Base-by-base conservation (phyloP, 2,113 vertebrate genomes). In the Ursus arctos region DNA sequence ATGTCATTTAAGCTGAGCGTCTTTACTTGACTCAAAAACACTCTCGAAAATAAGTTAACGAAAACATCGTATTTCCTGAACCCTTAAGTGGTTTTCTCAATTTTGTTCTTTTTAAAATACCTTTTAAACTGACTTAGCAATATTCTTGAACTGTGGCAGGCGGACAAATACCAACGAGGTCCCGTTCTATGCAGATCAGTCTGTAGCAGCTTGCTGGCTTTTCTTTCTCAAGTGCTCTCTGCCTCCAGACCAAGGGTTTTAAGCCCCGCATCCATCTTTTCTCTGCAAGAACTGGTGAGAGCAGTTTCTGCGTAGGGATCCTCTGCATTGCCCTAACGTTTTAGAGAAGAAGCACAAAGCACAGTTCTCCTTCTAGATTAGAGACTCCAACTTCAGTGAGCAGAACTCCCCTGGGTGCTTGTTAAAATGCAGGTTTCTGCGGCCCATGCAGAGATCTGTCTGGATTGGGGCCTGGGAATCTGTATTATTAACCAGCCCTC, bases 111-210 rank as follows among this genome's bases (percentile, higher is more conserved):
- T 91, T 71, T 6, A 26, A 91, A 93, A 93, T 88, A 26, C 18
- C 55, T 83, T 92, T 95, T 74, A 74, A 93, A 67, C 72, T 84
- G 74, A 61, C 69, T 83, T 87, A 76, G 36, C 49, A 53, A 85
- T 80, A 31, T 65, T 93, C 69, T 40, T 40, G 72, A 90, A 90
- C 53, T 31, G 18, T 31, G 28, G 81, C 67, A 82, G 40, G 33
- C 1, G 0, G 14, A 86, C 63, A 77, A 33, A 53, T 65, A 59
- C 3, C 40, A 31, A 1, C 0, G 4, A 16, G 8, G 36, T 69
- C 71, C 91, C 36, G n/a, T 49, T 84, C 36, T 90, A 13, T 67
- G 40, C 28, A 36, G 18, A 22, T 84, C 47, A 1, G 28, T 69
- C 47, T 10, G 13, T 19, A n/a, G 16, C 49, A 6, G 28, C 57